Percentiles rank a stretch among this genome's conserved stretches.
These are phyloP conservation scores for Drosophila ohnishii DNA, from an alignment of 1,140 invertebrate species.

Conservation along the genomic window DNA sequence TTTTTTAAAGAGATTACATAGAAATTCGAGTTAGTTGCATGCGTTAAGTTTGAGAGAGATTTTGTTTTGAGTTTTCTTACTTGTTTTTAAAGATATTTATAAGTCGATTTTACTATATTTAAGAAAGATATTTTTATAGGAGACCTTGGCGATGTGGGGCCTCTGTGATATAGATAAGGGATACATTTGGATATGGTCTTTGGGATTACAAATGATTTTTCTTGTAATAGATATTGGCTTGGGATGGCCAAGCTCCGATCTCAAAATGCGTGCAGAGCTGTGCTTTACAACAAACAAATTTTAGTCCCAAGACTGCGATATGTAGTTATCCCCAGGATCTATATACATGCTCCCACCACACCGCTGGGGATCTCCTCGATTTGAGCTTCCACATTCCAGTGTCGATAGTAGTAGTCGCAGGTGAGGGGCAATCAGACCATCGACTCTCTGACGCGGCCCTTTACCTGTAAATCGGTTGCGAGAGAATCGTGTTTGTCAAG, in stretches of 20 bases:
- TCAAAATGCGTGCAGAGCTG: not conserved
- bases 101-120: constrained; percentile 33
- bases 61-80: constrained; percentile 7
- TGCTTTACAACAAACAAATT: not conserved
- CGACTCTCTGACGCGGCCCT: constrained; percentile 69
- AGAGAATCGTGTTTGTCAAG: constrained; percentile 23
- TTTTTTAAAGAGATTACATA: constrained; percentile 53
- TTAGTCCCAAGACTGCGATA: constrained; percentile 5
- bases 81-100: constrained; percentile 8
- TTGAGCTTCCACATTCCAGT: constrained; percentile 35
- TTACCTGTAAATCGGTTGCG: constrained; percentile 75
- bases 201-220: not conserved
- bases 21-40: constrained; percentile 79
- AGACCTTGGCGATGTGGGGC: constrained; percentile 14
- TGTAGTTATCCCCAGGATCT: constrained; percentile 8
- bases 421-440: constrained; percentile 52
- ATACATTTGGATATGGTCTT: constrained; percentile 22
- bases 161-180: not conserved
- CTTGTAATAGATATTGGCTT: not conserved
- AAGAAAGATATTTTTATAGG: constrained; percentile 27
- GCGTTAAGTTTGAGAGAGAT: constrained; percentile 53
- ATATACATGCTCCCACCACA: constrained; percentile 5
- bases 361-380: constrained; percentile 3
- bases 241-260: not conserved
- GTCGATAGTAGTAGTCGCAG: constrained; percentile 11